Evolutionary conservation across 1,140 invertebrate genomes (phyloP), one percentile per base, ranked within the genome.

Genomic region (Samia ricini): DNA sequence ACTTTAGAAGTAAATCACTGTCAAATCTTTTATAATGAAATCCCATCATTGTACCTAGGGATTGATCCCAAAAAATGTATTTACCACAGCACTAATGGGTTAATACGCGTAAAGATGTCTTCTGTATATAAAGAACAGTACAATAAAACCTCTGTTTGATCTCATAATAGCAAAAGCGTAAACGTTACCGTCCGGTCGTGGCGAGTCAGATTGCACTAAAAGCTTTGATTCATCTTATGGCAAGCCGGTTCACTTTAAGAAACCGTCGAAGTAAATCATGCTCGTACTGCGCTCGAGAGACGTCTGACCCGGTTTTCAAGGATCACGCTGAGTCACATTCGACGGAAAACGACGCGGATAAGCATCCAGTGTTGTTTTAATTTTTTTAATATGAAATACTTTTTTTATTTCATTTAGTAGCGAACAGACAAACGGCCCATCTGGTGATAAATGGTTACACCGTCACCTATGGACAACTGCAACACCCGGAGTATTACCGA

Each of bases 211-310:
- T 80, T 78, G 79, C 81, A 70, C 74, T 84, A 84, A 86, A 86
- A 86, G 83, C 83, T 73, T 84, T 77, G 73, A 81, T 83, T 79
- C 81, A 83, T 86, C 78, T 84, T 79, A 70, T 58, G 67, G 68
- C 68, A 77, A 79, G 73, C 79, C 74, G 66, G 76, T 79, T 72
- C 75, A 81, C 72, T 81, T 77, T 75, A 68, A 81, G 77, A 74
- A 76, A 73, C 69, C 69, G 64, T 64, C 75, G 69, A 75, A 80
- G 72, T 83, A 81, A 77, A 83, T 79, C 78, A 79, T 73, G 66
- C 76, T 70, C 60, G 60, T 71, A 63, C 50, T 68, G 62, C 64
- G 68, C 60, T 70, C 63, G 49, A 69, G 59, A 74, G 71, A 68
- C 64, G 69, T 72, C 74, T 81, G 74, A 80, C 79, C 77, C 74